Evolutionary conservation across 2,113 vertebrate genomes (phyloP).

Genomic region (Tachysurus vachellii): DNA sequence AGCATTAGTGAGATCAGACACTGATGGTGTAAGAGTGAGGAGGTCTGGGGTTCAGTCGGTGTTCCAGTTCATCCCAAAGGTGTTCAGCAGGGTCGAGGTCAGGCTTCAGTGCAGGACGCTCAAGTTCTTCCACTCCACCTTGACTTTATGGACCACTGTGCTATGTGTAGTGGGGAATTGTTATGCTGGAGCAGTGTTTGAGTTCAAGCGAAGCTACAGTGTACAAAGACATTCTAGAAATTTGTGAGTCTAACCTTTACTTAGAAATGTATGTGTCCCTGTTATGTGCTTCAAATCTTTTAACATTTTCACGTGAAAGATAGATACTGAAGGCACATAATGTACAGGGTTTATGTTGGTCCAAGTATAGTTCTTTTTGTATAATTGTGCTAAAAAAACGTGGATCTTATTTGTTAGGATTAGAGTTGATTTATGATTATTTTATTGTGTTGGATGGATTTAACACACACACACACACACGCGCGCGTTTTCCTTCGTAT

Average conservation of each 20-base stretch:
- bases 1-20: not conserved
- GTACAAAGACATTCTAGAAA: not conserved
- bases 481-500: slow-evolving; percentile 26
- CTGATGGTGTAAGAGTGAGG: not conserved
- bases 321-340: not conserved
- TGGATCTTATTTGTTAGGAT: not conserved
- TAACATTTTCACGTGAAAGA: not conserved
- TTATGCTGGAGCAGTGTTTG: not conserved
- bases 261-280: not conserved
- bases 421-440: not conserved
- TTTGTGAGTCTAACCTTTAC: not conserved
- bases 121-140: not conserved
- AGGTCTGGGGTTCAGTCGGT: not conserved
- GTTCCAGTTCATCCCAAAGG: not conserved
- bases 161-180: not conserved
- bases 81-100: not conserved
- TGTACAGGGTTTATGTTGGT: not conserved
- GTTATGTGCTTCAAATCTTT: not conserved
- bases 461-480: slow-evolving; percentile 6
- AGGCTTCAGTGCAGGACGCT: not conserved
- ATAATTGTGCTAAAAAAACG: not conserved
- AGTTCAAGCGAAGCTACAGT: not conserved
- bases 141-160: not conserved
- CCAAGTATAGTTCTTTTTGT: not conserved
- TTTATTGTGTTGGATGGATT: not conserved